Evolutionary conservation across 1,140 invertebrate species (phyloP), one percentile per base, ranked within the genome.

Genomic region (Camponotus vicinus): DNA sequence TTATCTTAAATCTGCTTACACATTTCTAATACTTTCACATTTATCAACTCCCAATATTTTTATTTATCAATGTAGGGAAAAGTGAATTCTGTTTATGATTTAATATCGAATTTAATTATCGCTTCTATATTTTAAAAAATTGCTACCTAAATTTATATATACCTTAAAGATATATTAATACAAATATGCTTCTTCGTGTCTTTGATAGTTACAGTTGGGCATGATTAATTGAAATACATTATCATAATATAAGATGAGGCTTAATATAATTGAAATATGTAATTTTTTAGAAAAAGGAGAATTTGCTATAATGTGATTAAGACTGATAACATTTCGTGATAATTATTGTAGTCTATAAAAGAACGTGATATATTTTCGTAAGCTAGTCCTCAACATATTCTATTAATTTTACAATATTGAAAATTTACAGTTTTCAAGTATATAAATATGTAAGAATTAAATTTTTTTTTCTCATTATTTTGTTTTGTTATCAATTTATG

Each of bases 281-380:
- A 82, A 82, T 90, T 82, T 85, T 76, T 9, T 85, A 89, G 82
- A 66, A 40, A 85, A 82, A 83, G 11, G 40, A 85, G n/a, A 37
- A 80, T 75, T 87, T 82, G 13, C 79, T 90, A 80, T 63, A 34
- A 86, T 87, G 83, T 86, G 61, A 92, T 89, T 86, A 93, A 94
- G 93, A 93, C 92, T 94, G 93, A 93, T 86, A 90, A 92, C 8
- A 69, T 85, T 87, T 91, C 79, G 88, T 91, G 86, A 92, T 90
- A 92, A 92, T 86, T 79, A 86, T 89, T 69, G 52, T 92, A 89
- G 76, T 88, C 78, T 69, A 57, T 80, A 89, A 75, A 84, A 52
- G 76, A 80, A 75, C 88, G 89, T 93, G 90, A 93, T 92, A 87
- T 93, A 93, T 92, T 94, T 94, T 93, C 89, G 70, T 92, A 93